These are phyloP conservation scores for Erinaceus europaeus DNA, from an alignment of 2,113 vertebrate genomes.

Conservation along the genomic window DNA sequence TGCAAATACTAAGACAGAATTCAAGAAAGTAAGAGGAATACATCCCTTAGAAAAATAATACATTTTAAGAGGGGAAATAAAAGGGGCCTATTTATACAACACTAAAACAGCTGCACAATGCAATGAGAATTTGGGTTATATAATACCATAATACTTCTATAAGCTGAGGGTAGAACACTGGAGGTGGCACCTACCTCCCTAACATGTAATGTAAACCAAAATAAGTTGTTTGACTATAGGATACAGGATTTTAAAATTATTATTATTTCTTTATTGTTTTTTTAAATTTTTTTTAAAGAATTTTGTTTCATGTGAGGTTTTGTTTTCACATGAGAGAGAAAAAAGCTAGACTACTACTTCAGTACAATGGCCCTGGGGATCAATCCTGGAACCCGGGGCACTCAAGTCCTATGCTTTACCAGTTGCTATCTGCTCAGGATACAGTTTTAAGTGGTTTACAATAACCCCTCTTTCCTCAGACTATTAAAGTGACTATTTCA, in stretches of 20 bases:
- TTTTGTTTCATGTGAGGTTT: too few species aligned
- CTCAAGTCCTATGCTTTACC: too few species aligned
- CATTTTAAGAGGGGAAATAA: constrained; percentile 50
- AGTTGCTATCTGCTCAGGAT: too few species aligned
- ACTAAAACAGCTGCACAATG: constrained; percentile 33
- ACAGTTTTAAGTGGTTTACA: constrained; percentile 13
- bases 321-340: too few species aligned
- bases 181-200: neutral
- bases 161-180: neutral
- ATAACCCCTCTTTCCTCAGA: neutral
- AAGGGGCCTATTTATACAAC: constrained; percentile 53
- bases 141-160: constrained; percentile 3
- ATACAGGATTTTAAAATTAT: too few species aligned
- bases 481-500: neutral
- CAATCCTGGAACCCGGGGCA: too few species aligned
- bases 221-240: constrained; percentile 26
- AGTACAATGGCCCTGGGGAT: too few species aligned
- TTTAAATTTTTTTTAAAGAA: too few species aligned
- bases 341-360: too few species aligned
- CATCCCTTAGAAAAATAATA: constrained; percentile 29
- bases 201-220: neutral
- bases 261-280: too few species aligned
- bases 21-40: constrained; percentile 31
- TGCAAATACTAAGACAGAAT: constrained; percentile 33
- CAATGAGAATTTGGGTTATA: neutral